Evolutionary conservation across 2,888 invertebrate species (phyloP).

Genomic region (Epirrita christyi): DNA sequence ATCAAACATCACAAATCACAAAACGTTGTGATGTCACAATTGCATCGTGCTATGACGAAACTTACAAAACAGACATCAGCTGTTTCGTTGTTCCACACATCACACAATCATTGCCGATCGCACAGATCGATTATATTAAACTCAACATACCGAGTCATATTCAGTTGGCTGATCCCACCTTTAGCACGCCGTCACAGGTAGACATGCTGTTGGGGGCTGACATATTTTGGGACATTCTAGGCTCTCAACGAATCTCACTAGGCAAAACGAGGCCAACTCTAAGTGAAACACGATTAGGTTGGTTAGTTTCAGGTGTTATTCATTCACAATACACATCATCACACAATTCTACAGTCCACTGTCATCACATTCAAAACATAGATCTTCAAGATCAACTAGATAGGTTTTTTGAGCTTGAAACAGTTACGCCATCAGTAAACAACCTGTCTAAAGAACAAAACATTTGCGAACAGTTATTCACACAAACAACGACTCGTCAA

Average conservation of each 20-base stretch:
- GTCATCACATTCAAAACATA: not conserved
- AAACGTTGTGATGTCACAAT: not conserved
- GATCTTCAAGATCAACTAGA: not conserved
- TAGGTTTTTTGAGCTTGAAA: not conserved
- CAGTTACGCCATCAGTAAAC: not conserved
- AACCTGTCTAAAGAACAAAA: not conserved
- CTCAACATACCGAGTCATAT: not conserved
- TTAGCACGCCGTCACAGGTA: slow-evolving; percentile 1
- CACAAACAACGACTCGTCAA: not conserved
- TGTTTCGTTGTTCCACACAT: not conserved
- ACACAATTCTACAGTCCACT: slow-evolving; percentile 1
- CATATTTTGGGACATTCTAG: slow-evolving; percentile 2
- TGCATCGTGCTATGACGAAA: not conserved
- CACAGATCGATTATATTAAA: slow-evolving; percentile 1
- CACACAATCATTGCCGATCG: slow-evolving; percentile 4
- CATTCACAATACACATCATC: slow-evolving; percentile 1
- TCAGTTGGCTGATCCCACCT: slow-evolving; percentile 14
- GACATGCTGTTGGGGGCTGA: not conserved
- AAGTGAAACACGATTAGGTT: slow-evolving; percentile 1
- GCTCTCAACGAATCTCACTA: not conserved
- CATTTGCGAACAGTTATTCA: not conserved
- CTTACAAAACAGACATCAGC: too few relatives aligned
- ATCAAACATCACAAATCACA: slow-evolving; percentile 12
- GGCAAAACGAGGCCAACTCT: not conserved
- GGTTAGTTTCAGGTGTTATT: slow-evolving; percentile 3